Base-by-base conservation (phyloP, 2,888 invertebrate species). In the Xestia c-nigrum region DNA sequence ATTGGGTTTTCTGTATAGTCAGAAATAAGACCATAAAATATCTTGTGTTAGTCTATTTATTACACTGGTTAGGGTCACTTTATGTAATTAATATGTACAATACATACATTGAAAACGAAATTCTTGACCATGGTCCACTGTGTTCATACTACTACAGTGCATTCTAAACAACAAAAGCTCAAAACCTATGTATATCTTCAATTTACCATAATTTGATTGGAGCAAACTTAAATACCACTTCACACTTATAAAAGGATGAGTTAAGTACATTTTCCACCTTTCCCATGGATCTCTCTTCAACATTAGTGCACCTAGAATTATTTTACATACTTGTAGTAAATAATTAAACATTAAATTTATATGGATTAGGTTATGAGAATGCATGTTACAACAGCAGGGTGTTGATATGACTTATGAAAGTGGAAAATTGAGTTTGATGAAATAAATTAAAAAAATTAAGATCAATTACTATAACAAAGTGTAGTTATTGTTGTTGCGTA, bases 141-240 rank as follows among this genome's bases (percentile, higher is more conserved):
- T 75, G 74, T 76, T 69, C 82, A 77, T 78, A 82, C 67, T 73
- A 79, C 77, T 85, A 85, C 69, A 84, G 81, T 82, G 84, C 83
- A 81, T 76, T 75, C 76, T 81, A 84, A 83, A 76, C 69, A 84
- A 81, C 38, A 73, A 86, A 86, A 83, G 70, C 81, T 81, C 79
- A 84, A 81, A 78, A 89, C 84, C 86, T 84, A 83, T 87, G 85
- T 78, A 87, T 92, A 88, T 89, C 84, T 89, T 83, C 84, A 78
- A 86, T 88, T 93, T 97, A 97, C 97, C 97, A 96, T 96, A 97
- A 89, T 96, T 92, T 90, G 96, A 95, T 90, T 97, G 96, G 76
- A 95, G 96, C 93, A 97, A 96, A 93, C 97, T 97, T 94, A 97
- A 94, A 94, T 96, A 96, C 97, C 97, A 97, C 93, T 97, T 97